Conservation (phyloP, 2,797 vertebrate genomes). For the Dryobates pubescens region DNA sequence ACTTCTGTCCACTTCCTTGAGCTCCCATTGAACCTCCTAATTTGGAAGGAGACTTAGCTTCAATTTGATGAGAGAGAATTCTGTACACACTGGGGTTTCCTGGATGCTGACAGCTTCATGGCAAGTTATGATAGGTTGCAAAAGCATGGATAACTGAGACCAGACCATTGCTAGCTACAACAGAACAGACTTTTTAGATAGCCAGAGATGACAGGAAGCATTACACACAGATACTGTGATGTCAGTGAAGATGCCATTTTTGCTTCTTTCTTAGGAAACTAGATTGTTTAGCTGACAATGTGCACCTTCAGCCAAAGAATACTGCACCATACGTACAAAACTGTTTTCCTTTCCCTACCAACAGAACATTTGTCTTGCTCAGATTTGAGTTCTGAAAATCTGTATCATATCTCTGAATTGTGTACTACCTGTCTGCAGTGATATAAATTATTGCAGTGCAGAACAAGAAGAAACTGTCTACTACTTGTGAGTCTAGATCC, state of each 20-base stretch:
- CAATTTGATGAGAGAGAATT: background rate
- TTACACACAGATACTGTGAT: background rate
- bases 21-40: background rate
- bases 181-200: background rate
- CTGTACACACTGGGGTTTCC: background rate
- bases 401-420: background rate
- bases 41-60: background rate
- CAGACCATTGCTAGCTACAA: background rate
- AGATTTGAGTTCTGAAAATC: background rate
- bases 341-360: background rate
- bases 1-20: background rate
- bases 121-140: background rate
- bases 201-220: background rate
- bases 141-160: background rate
- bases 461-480: background rate
- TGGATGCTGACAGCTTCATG: background rate
- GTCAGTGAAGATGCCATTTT: background rate
- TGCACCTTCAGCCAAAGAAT: background rate
- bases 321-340: background rate
- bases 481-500: background rate
- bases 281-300: background rate
- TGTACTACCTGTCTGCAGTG: background rate
- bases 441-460: background rate
- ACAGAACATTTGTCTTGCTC: background rate
- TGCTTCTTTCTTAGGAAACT: background rate